A percentile compares a stretch with the other conserved stretches of the same genome.
phyloP scores from a whole-genome alignment of 2,888 invertebrate genomes.

The Limenitis camilla region DNA sequence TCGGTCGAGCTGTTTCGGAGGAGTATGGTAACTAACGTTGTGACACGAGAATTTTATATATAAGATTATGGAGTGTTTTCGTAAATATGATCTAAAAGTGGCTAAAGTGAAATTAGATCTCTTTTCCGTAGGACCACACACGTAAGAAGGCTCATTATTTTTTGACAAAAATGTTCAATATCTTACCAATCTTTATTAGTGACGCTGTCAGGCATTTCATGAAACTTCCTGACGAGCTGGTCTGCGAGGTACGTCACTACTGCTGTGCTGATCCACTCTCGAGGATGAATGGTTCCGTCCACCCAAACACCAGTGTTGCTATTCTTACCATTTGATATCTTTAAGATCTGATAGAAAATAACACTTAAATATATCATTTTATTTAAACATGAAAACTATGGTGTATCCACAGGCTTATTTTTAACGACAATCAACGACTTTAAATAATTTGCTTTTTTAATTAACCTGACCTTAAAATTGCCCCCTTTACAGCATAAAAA shows the following conservation, averaged over 20 bases:
- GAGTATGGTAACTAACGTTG: too few relatives aligned
- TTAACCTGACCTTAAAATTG: too few relatives aligned
- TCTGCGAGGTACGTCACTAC: conserved; percentile 85
- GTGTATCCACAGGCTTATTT: too few relatives aligned
- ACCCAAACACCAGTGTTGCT: conserved; percentile 80
- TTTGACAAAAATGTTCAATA: conserved; percentile 46
- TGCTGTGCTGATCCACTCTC: conserved; percentile 92
- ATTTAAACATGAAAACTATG: too few relatives aligned
- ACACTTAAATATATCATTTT: not conserved
- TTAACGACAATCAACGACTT: too few relatives aligned
- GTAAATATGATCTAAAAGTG: too few relatives aligned
- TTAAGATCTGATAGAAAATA: conserved; percentile 45
- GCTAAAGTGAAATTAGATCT: too few relatives aligned
- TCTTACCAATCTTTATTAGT: conserved; percentile 86
- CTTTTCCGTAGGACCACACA: not conserved
- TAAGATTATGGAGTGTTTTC: too few relatives aligned
- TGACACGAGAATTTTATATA: too few relatives aligned
- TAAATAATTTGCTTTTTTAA: too few relatives aligned
- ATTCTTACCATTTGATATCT: conserved; percentile 80
- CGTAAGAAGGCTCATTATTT: not conserved
- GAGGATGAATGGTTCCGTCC: conserved; percentile 87
- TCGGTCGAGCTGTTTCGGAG: too few relatives aligned
- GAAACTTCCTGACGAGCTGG: conserved; percentile 79
- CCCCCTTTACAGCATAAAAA: too few relatives aligned
- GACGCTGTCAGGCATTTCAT: conserved; percentile 77